A percentile compares a stretch with the other conserved stretches of the same genome.
Conservation (phyloP, 2,888 invertebrate genomes). For the Spodoptera littoralis region DNA sequence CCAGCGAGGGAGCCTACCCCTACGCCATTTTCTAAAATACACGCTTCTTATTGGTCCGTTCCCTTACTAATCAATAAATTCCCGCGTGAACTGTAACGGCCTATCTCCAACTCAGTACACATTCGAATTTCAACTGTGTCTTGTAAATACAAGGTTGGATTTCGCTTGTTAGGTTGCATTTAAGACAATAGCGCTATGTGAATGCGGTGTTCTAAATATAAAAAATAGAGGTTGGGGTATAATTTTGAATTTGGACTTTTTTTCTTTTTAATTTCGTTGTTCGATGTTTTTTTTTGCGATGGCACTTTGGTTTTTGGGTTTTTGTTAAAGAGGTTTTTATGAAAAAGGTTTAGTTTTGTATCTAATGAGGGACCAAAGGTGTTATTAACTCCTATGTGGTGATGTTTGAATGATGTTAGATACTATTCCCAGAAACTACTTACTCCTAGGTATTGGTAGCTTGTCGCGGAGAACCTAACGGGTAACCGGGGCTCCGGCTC, state of each 20-base stretch:
- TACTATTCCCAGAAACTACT: no score
- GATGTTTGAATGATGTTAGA: no score
- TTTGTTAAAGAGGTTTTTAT: not conserved
- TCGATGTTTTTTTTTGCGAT: no score
- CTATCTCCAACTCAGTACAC: constrained; percentile 11
- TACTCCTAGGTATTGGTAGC: no score
- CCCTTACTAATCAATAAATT: constrained; percentile 81
- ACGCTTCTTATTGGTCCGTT: constrained; percentile 77
- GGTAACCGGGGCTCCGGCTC: no score
- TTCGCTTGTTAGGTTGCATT: not conserved
- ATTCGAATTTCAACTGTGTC: constrained; percentile 13
- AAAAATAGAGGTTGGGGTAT: constrained; percentile 5
- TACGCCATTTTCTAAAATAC: constrained; percentile 78
- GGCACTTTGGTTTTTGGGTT: not conserved
- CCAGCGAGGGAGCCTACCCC: constrained; percentile 78
- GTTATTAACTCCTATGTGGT: no score
- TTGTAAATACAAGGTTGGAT: not conserved
- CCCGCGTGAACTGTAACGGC: constrained; percentile 51
- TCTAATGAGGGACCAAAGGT: no score
- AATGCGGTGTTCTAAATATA: constrained; percentile 4
- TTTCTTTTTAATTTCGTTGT: constrained; percentile 1
- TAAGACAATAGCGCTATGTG: constrained; percentile 36
- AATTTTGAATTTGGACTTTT: constrained; percentile 4
- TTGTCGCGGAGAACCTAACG: no score
- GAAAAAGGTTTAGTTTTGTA: no score